Evolutionary conservation across 2,113 vertebrate species (phyloP), one percentile per base, ranked within the genome.

Genomic region (Pelobates fuscus): DNA sequence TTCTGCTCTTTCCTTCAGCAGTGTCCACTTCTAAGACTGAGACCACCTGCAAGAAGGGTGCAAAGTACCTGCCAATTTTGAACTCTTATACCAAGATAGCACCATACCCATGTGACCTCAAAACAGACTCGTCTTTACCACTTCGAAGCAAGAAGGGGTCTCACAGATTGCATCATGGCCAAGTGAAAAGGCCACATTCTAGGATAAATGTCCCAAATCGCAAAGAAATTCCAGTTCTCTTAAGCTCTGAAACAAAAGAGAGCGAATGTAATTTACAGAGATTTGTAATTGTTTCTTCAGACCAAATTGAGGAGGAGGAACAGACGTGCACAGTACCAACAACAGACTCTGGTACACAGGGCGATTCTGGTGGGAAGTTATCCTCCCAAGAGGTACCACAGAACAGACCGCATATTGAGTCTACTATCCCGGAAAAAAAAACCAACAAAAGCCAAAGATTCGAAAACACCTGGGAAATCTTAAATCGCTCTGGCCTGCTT

Each of bases 1-100:
- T 67, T 52, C 17, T 76, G 37, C 25, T 76, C 15, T 60, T 67
- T 5, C 72, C 72, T 17, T 32, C 54, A 8, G 58, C 72, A 0
- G 0, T 49, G 2, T 7, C 54, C 14, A 8, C 71, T 5, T 2
- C 30, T 4, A 55, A 66, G 24, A 5, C 71, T 58, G 54, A 6
- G 37, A 2, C 60, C 6, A 2, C 17, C 20, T 55, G 44, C 23
- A 37, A 2, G 41, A 74, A 66, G 30, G 8, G n/a, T 24, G 46
- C 67, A 2, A 89, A 89, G 80, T 92, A 92, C 84, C 71, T 88
- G 81, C 92, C 94, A 37, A 91, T 93, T 72, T 82, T 93, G 52
- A 95, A 94, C 80, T 93, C 93, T 29, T 96, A 93, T 61, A 86
- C 94, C 62, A 95, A 90, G 91, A 98, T 94, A 43, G 92, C 93